Percentiles rank a stretch among this genome's conserved stretches.
Conservation (phyloP, 2,113 vertebrate genomes). For the Rattus rattus region DNA sequence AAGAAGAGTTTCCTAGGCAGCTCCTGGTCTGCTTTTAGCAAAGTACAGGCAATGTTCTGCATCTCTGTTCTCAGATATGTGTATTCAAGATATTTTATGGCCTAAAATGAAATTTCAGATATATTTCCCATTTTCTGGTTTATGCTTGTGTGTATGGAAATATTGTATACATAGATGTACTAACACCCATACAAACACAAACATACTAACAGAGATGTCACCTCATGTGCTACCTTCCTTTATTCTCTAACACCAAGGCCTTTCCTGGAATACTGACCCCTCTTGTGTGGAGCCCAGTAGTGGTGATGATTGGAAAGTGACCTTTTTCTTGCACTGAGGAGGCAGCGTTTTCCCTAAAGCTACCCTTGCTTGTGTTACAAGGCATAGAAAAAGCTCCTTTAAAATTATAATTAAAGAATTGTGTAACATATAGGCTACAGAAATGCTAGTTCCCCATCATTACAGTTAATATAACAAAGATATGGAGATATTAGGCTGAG, state of each 20-base stretch:
- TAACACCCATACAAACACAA: not conserved
- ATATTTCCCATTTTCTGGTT: not conserved
- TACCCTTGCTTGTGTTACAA: not conserved
- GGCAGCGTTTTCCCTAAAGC: not conserved
- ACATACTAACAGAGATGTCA: not conserved
- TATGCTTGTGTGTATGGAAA: not conserved
- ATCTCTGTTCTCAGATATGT: not conserved
- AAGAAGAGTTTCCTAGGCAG: not conserved
- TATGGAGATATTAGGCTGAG: not conserved
- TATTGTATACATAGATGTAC: not conserved
- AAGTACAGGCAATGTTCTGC: not conserved
- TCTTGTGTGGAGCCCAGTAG: not conserved
- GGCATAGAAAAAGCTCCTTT: not conserved
- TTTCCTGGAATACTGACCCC: not conserved
- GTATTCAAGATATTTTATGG: not conserved
- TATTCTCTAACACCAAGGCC: not conserved
- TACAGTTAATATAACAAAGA: not conserved
- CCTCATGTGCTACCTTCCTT: not conserved
- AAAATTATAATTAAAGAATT: not conserved
- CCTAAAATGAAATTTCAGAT: not conserved
- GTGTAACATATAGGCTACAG: not conserved
- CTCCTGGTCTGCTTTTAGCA: not conserved
- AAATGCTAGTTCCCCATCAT: not conserved
- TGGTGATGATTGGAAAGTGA: not conserved
- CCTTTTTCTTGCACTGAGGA: not conserved